phyloP scores from a whole-genome alignment of 2,797 vertebrate genomes.

The Hoplostethus atlanticus region DNA sequence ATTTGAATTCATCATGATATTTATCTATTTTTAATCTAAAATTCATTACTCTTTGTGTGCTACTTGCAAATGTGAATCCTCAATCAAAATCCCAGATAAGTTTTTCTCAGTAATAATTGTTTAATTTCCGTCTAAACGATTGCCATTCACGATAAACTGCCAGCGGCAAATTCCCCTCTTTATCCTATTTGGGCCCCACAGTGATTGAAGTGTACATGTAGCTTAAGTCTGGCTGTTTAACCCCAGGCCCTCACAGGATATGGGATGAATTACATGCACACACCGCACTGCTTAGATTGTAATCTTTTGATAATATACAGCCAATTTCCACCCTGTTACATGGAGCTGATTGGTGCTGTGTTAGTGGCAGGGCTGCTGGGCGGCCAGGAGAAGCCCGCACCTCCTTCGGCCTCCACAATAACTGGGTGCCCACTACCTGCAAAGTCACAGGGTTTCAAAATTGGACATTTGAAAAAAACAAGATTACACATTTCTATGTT shows the following conservation, averaged over 20 bases:
- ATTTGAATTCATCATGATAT: conserved; percentile 10
- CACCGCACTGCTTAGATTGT: conserved; percentile 67
- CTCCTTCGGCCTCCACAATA: conserved; percentile 20
- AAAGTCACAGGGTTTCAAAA: neutral
- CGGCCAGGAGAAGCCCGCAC: conserved; percentile 3
- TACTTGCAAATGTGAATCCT: conserved; percentile 30
- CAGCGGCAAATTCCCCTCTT: conserved; percentile 43
- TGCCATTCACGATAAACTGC: conserved; percentile 46
- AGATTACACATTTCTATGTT: neutral
- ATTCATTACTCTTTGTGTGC: neutral
- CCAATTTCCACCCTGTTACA: conserved; percentile 62
- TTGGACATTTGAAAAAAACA: neutral
- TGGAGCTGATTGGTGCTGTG: conserved; percentile 61
- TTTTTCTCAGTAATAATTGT: conserved; percentile 47
- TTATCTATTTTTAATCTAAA: neutral
- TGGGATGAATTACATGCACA: conserved; percentile 65
- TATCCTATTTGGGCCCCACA: conserved; percentile 54
- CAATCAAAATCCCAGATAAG: conserved; percentile 28
- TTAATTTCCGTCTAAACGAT: conserved; percentile 50
- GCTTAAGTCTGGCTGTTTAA: conserved; percentile 63
- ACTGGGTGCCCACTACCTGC: neutral
- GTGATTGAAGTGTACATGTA: conserved; percentile 65
- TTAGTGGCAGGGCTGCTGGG: conserved; percentile 12
- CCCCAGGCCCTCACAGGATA: conserved; percentile 63
- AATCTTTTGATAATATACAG: conserved; percentile 78